These are phyloP conservation scores for Tiliqua scincoides DNA, from an alignment of 2,113 vertebrate species.

Conservation along the genomic window DNA sequence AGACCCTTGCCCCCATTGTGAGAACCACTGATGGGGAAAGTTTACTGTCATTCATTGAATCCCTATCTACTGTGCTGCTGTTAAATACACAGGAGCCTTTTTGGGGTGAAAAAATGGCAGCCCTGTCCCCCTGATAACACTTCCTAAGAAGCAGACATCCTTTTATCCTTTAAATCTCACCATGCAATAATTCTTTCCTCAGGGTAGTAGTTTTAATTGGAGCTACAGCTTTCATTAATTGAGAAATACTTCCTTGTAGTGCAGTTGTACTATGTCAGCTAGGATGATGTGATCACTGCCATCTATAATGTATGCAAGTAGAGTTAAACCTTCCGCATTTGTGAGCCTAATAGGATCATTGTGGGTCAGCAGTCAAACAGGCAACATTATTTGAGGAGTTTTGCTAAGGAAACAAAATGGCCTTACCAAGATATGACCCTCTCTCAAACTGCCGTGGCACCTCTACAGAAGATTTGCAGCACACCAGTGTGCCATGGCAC, in stretches of 20 bases:
- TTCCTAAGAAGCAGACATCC: not conserved
- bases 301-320: not conserved
- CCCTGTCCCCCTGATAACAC: not conserved
- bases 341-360: not conserved
- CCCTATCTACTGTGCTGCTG: not conserved
- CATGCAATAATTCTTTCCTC: not conserved
- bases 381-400: not conserved
- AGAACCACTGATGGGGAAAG: not conserved
- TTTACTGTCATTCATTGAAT: not conserved
- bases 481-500: no score
- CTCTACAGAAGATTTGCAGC: no score
- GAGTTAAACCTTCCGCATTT: constrained; percentile 6
- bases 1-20: not conserved
- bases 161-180: constrained; percentile 3
- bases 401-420: no score
- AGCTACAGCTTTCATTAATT: not conserved
- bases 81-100: not conserved
- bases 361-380: not conserved
- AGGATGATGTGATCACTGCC: not conserved
- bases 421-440: no score
- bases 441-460: no score
- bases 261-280: not conserved
- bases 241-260: not conserved
- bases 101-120: not conserved
- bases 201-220: not conserved